Percentiles rank a stretch among this genome's conserved stretches.
phyloP scores from a whole-genome alignment of 2,113 vertebrate species.

The Daboia siamensis region DNA sequence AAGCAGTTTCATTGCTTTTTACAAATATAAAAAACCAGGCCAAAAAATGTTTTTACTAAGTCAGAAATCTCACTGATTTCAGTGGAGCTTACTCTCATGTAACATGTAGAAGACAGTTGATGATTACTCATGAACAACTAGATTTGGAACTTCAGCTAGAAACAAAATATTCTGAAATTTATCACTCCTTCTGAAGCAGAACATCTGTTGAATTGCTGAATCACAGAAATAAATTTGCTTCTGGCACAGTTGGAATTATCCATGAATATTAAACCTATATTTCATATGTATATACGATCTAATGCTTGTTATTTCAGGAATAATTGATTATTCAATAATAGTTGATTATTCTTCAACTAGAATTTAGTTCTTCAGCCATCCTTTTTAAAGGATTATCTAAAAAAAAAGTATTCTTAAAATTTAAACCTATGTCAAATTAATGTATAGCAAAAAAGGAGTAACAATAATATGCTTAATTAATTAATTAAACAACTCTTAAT shows the following conservation, averaged over 20 bases:
- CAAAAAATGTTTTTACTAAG: neutral
- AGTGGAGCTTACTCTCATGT: neutral
- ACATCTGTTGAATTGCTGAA: slow-evolving; percentile 60
- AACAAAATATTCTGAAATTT: slow-evolving; percentile 11
- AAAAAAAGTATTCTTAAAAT: neutral
- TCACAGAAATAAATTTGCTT: slow-evolving; percentile 35
- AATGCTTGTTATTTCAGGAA: neutral
- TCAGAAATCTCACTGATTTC: neutral
- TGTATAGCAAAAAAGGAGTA: neutral
- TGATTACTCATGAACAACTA: neutral
- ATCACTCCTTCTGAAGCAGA: slow-evolving; percentile 53
- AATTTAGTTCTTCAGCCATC: neutral
- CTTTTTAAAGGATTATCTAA: neutral
- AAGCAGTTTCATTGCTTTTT: neutral
- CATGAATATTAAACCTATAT: neutral
- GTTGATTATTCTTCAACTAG: neutral
- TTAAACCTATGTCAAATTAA: neutral
- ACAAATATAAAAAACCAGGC: neutral
- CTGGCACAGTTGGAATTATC: neutral
- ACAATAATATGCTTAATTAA: neutral
- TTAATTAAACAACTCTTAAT: neutral
- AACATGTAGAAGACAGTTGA: neutral
- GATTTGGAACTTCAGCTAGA: neutral
- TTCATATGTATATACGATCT: neutral
- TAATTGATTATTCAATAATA: no score